phyloP scores from a whole-genome alignment of 2,888 invertebrate genomes.

The Mayetiola destructor region DNA sequence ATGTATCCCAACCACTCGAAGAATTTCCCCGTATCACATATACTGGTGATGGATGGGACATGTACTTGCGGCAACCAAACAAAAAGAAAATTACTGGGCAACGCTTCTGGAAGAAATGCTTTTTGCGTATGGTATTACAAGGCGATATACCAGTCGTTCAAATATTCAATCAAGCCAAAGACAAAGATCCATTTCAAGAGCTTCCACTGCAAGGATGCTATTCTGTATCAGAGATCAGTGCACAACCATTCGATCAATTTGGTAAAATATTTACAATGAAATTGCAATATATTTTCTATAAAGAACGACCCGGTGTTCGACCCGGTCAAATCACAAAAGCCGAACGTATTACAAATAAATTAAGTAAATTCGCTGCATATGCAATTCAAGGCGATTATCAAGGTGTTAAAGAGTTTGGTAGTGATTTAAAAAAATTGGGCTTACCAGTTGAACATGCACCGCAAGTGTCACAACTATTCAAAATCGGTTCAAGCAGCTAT shows the following conservation, averaged over 20 bases:
- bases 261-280: conserved; percentile 98
- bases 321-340: conserved; percentile 52
- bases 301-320: conserved; percentile 90
- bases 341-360: conserved; percentile 75
- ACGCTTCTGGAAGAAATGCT: conserved; percentile 95
- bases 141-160: conserved; percentile 76
- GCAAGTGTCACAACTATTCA: conserved; percentile 87
- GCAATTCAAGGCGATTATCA: conserved; percentile 88
- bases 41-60: conserved; percentile 82
- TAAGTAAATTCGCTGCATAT: conserved; percentile 86
- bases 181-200: conserved; percentile 90
- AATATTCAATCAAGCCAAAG: conserved; percentile 64
- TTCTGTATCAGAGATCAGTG: conserved; percentile 84
- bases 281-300: conserved; percentile 89
- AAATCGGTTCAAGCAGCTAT: conserved; percentile 78
- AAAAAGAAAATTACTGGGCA: conserved; percentile 94
- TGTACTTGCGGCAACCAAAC: conserved; percentile 88
- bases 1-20: conserved; percentile 79
- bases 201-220: conserved; percentile 87
- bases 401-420: conserved; percentile 85
- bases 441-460: conserved; percentile 95
- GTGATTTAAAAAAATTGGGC: conserved; percentile 82
- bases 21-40: conserved; percentile 72
- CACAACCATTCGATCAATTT: conserved; percentile 97
- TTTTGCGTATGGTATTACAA: conserved; percentile 62